Conservation (phyloP, 2,797 vertebrate genomes). For the Phoxinus dragarum region DNA sequence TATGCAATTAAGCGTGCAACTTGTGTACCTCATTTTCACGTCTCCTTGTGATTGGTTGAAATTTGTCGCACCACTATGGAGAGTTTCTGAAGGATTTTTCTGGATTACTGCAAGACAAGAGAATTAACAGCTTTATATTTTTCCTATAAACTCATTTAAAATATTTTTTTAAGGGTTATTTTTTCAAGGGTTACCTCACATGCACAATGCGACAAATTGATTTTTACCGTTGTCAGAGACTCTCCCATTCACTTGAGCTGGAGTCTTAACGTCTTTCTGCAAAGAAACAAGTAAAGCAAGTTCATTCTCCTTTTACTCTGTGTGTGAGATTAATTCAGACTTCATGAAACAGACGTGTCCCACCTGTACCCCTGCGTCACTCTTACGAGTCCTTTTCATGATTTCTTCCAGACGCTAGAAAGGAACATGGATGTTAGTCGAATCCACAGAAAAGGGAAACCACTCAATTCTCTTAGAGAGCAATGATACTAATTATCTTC, state of each 20-base stretch:
- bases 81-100: conserved; percentile 52
- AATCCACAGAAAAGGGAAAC: background rate
- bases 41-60: conserved; percentile 61
- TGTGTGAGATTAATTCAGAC: background rate
- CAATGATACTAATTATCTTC: background rate
- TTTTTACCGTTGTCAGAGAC: conserved; percentile 58
- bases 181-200: background rate
- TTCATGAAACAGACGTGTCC: conserved; percentile 21
- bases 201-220: conserved; percentile 8
- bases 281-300: conserved; percentile 16
- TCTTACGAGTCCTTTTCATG: conserved; percentile 97
- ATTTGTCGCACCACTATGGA: conserved; percentile 40
- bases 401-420: conserved; percentile 94
- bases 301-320: background rate
- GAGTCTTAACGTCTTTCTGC: conserved; percentile 76
- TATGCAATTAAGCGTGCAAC: background rate
- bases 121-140: background rate
- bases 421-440: conserved; percentile 51
- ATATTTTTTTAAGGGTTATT: background rate
- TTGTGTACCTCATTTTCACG: conserved; percentile 56
- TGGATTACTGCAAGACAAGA: conserved; percentile 60
- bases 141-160: background rate
- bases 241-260: conserved; percentile 73
- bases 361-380: conserved; percentile 88
- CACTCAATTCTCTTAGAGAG: background rate